phyloP scores from a whole-genome alignment of 92 coral and sea anemone genomes.

The Epizoanthus stellaris region DNA sequence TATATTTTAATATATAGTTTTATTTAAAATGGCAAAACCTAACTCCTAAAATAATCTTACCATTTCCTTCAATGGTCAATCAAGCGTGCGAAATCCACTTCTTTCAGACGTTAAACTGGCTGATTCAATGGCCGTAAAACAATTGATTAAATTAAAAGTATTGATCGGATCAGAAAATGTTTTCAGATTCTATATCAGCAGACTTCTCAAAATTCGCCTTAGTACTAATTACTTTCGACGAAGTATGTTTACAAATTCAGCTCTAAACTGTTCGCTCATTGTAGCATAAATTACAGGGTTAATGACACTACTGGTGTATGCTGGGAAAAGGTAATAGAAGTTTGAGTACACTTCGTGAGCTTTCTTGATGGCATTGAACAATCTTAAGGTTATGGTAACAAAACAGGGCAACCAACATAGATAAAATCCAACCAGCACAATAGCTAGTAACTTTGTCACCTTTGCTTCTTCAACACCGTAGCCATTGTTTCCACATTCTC shows the following conservation, averaged over 20 bases:
- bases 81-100: too few relatives aligned
- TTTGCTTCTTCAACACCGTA: conserved; percentile 28
- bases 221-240: not conserved
- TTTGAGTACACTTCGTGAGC: conserved; percentile 28
- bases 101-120: too few relatives aligned
- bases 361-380: conserved; percentile 14
- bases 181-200: too few relatives aligned
- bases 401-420: conserved; percentile 23
- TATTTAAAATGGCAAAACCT: too few relatives aligned
- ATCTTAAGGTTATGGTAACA: not conserved
- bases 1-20: too few relatives aligned
- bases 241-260: conserved; percentile 18
- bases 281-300: conserved; percentile 31
- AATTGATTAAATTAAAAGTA: too few relatives aligned
- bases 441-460: conserved; percentile 29
- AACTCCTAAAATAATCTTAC: too few relatives aligned
- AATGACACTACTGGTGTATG: conserved; percentile 2
- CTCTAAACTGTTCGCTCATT: conserved; percentile 24
- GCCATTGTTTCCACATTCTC: not conserved
- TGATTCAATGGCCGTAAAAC: too few relatives aligned
- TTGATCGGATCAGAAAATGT: too few relatives aligned
- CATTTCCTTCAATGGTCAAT: too few relatives aligned
- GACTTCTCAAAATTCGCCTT: too few relatives aligned
- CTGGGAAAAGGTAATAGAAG: conserved; percentile 22
- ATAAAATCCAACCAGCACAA: conserved; percentile 13